Evolutionary conservation across 2,888 invertebrate genomes (phyloP).

Genomic region (Scaptomyza cyrtandrae): DNA sequence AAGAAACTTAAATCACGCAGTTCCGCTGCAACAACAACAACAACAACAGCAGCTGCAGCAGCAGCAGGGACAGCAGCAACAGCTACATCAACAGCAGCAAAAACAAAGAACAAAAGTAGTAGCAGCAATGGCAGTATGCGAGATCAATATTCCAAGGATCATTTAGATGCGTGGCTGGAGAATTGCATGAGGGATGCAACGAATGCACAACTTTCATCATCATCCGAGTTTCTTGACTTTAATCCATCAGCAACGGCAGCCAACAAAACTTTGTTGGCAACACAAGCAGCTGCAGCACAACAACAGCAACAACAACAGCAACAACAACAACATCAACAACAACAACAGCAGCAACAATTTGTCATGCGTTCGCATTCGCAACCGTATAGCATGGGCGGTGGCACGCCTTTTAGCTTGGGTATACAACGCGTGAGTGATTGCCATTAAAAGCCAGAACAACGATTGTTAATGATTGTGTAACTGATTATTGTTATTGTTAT

Average conservation of each 20-base stretch:
- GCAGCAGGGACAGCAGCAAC: conserved; percentile 46
- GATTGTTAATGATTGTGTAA: conserved; percentile 1
- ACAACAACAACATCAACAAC: conserved; percentile 50
- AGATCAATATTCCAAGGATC: conserved; percentile 80
- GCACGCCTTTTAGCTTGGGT: conserved; percentile 81
- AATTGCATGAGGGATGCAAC: conserved; percentile 84
- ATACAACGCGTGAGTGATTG: conserved; percentile 81
- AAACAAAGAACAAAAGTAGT: conserved; percentile 44
- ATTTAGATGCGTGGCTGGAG: conserved; percentile 84
- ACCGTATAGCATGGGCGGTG: conserved; percentile 61
- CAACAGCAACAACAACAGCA: conserved; percentile 46
- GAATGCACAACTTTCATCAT: conserved; percentile 82
- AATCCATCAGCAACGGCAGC: conserved; percentile 72
- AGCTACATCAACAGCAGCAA: conserved; percentile 9
- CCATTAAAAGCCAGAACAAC: conserved; percentile 39
- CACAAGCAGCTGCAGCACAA: conserved; percentile 58
- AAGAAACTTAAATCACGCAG: conserved; percentile 83
- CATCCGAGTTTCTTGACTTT: conserved; percentile 84
- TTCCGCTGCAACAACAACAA: conserved; percentile 55
- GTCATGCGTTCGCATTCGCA: conserved; percentile 70
- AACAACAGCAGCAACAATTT: conserved; percentile 72
- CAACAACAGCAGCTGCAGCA: conserved; percentile 32
- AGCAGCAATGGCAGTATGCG: conserved; percentile 50
- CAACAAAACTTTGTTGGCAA: conserved; percentile 47
- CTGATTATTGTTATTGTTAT: conserved; percentile 53